Conservation (phyloP, 1,140 invertebrate genomes). For the Macrobrachium rosenbergii region DNA sequence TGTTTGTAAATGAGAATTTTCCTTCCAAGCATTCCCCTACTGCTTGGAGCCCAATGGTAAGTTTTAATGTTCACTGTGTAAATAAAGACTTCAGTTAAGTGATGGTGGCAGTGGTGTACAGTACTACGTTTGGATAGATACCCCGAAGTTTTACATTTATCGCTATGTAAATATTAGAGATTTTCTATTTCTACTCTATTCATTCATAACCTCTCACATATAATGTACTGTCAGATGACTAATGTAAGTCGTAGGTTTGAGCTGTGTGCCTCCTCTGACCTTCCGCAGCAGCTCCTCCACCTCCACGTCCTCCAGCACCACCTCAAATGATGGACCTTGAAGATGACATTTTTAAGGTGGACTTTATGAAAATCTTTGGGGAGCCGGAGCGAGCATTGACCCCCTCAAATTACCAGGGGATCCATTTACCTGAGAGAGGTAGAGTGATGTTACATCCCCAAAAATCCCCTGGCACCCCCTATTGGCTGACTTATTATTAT, state of each 20-base stretch:
- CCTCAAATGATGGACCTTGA: conserved; percentile 57
- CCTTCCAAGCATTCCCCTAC: no score
- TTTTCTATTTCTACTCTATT: no score
- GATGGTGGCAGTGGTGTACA: no score
- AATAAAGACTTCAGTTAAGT: no score
- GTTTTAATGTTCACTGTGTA: no score
- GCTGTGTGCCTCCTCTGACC: conserved; percentile 42
- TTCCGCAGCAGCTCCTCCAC: conserved; percentile 47
- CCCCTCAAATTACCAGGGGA: conserved; percentile 68
- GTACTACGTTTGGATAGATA: no score
- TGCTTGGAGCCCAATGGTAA: no score
- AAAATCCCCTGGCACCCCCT: conserved; percentile 27
- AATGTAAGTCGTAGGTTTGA: conserved; percentile 10
- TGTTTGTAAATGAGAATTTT: no score
- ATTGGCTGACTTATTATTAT: neutral
- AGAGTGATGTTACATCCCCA: conserved; percentile 27
- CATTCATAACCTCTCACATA: no score
- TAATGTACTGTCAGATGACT: no score
- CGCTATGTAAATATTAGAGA: no score
- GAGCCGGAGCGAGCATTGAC: conserved; percentile 62
- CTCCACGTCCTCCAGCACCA: conserved; percentile 43
- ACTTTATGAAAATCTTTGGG: conserved; percentile 69
- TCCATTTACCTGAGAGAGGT: conserved; percentile 60
- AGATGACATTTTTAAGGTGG: conserved; percentile 70
- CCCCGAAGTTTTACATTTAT: no score